Conservation (phyloP, 2,797 vertebrate species). For the Micrastur ruficollis region DNA sequence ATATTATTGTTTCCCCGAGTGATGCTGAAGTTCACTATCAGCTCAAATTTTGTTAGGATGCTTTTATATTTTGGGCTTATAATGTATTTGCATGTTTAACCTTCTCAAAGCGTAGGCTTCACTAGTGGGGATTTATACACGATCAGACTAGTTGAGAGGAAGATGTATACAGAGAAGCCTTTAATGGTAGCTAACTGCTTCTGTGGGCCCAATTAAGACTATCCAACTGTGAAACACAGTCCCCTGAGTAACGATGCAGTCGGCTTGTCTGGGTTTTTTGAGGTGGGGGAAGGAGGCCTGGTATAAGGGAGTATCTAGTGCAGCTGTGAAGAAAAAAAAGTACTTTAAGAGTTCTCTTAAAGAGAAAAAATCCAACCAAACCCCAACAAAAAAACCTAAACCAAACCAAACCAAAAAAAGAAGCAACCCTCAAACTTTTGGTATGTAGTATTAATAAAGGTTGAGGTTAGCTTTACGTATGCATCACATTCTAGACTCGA, state of each 20-base stretch:
- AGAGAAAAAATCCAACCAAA: neutral
- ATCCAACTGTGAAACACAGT: conserved; percentile 43
- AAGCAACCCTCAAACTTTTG: neutral
- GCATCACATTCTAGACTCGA: conserved; percentile 37
- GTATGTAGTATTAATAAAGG: neutral
- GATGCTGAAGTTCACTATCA: neutral
- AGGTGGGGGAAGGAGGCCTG: neutral
- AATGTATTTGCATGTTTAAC: neutral
- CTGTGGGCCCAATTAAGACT: conserved; percentile 64
- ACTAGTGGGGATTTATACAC: conserved; percentile 4
- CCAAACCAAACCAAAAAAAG: neutral
- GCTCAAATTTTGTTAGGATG: neutral
- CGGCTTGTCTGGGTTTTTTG: neutral
- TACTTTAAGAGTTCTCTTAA: neutral
- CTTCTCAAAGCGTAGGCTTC: neutral
- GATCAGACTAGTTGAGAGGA: conserved; percentile 40
- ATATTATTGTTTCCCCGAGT: neutral
- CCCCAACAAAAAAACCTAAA: too few relatives aligned
- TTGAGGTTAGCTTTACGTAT: conserved; percentile 38
- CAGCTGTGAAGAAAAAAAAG: neutral
- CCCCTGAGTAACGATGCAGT: neutral
- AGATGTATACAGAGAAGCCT: conserved; percentile 32
- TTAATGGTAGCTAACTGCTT: conserved; percentile 60
- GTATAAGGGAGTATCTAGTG: neutral
- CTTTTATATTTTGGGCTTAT: neutral